Conservation (phyloP, 2,888 invertebrate genomes). For the Eilema griseolum region DNA sequence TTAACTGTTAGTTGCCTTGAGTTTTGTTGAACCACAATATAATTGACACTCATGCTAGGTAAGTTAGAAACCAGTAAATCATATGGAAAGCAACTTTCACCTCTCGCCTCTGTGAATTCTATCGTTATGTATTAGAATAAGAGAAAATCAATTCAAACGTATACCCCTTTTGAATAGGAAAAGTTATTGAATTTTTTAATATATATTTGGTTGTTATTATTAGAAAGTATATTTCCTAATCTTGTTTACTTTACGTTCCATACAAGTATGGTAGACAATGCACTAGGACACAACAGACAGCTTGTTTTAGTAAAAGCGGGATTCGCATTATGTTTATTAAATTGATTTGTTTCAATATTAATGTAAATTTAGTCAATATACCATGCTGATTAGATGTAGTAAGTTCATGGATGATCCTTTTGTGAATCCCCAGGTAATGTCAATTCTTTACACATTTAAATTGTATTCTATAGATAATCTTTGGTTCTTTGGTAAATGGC, state of each 20-base stretch:
- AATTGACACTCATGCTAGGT: conserved; percentile 33
- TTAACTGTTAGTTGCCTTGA: conserved; percentile 21
- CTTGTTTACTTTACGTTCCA: not conserved
- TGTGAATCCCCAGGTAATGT: not conserved
- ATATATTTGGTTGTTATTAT: not conserved
- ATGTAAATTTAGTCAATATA: not conserved
- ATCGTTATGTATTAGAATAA: conserved; percentile 34
- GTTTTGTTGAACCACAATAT: conserved; percentile 1
- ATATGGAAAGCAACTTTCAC: conserved; percentile 66
- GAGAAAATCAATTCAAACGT: not conserved
- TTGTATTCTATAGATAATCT: not conserved
- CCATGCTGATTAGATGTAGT: not conserved
- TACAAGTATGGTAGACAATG: not conserved
- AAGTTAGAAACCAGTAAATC: conserved; percentile 35
- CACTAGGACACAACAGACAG: not conserved
- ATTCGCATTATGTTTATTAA: not conserved
- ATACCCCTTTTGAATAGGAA: not conserved
- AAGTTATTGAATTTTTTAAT: not conserved
- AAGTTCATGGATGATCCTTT: not conserved
- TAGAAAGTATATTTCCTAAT: not conserved
- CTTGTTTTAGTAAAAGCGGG: not conserved
- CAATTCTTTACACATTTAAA: not conserved
- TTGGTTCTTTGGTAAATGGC: not conserved
- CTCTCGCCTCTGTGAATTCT: conserved; percentile 55
- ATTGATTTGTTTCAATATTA: not conserved